Evolutionary conservation across 2,888 invertebrate species (phyloP), one percentile per base, ranked within the genome.

Genomic region (Apamea sordens): DNA sequence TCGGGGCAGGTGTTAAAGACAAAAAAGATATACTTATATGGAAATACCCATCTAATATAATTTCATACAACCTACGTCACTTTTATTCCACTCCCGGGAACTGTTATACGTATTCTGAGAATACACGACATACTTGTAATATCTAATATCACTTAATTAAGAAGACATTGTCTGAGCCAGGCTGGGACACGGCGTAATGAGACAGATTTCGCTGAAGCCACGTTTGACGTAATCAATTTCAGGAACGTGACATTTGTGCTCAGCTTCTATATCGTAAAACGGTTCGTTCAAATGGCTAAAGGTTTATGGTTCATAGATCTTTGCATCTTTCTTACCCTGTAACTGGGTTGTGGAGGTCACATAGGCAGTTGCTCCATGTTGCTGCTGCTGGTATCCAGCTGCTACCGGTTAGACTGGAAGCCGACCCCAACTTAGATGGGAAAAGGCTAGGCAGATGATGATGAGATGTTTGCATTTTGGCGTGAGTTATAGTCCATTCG

Each of bases 81-180:
- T 28, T 59, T 53, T 59, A 65, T 67, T 63, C 47, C 4, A 75
- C 82, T 77, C 68, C 7, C 8, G 47, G 78, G 53, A 77, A 73
- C 64, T 63, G 72, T 71, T 63, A 73, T 65, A 59, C 36, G 53
- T 76, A 69, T 83, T 83, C 59, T 32, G 15, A 67, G 86, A 68
- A 36, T 44, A 84, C 41, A 82, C 64, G 82, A 10, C 36, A 53
- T 69, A 78, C 86, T 78, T 83, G 53, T 83, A 83, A 63, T 84
- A 73, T 86, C 86, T 86, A 80, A 84, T 80, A 87, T 77, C 65
- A 70, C 61, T 84, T 86, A 83, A 86, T 83, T 84, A 86, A 83
- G 63, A 77, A 73, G 78, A 77, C 77, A 86, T 65, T 77, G 86
- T 83, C 86, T 77, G 63, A 72, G 74, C 61, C 47, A 69, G 47